A percentile compares a stretch with the other conserved stretches of the same genome.
phyloP scores from a whole-genome alignment of 2,888 invertebrate species.

The Eupithecia pulchellata region DNA sequence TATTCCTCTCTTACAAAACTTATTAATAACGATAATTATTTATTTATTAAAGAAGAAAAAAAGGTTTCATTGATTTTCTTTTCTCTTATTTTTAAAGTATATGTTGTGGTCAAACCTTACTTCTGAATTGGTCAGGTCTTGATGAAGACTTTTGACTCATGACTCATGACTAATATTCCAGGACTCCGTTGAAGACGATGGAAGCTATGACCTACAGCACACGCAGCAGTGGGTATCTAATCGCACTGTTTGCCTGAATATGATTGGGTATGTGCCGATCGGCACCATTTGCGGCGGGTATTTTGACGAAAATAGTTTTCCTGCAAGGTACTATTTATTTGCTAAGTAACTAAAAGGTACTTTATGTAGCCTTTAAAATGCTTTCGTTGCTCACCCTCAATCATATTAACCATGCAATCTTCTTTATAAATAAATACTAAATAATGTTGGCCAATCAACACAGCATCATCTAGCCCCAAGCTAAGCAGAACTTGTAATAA shows the following conservation, averaged over 20 bases:
- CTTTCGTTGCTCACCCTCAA: neutral
- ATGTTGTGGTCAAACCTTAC: neutral
- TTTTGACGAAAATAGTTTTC: conserved; percentile 14
- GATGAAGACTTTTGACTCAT: too few relatives aligned
- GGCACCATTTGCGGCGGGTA: conserved; percentile 29
- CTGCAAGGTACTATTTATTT: conserved; percentile 15
- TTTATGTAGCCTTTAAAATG: neutral
- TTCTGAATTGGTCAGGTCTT: too few relatives aligned
- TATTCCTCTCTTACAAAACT: too few relatives aligned
- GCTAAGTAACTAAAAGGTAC: neutral
- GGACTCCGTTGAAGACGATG: neutral
- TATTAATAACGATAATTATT: too few relatives aligned
- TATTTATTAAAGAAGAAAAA: too few relatives aligned
- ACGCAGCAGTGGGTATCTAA: conserved; percentile 14
- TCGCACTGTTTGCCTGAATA: conserved; percentile 9
- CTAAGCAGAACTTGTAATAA: too few relatives aligned
- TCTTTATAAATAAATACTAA: too few relatives aligned
- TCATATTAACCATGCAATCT: neutral
- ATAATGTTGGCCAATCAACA: too few relatives aligned
- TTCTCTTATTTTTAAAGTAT: too few relatives aligned
- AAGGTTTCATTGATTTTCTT: too few relatives aligned
- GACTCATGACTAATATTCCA: conserved; percentile 1
- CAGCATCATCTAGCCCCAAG: too few relatives aligned
- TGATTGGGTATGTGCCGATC: conserved; percentile 13
- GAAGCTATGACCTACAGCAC: conserved; percentile 10